Evolutionary conservation across 2,888 invertebrate genomes (phyloP).

Genomic region (Suillia variegata): DNA sequence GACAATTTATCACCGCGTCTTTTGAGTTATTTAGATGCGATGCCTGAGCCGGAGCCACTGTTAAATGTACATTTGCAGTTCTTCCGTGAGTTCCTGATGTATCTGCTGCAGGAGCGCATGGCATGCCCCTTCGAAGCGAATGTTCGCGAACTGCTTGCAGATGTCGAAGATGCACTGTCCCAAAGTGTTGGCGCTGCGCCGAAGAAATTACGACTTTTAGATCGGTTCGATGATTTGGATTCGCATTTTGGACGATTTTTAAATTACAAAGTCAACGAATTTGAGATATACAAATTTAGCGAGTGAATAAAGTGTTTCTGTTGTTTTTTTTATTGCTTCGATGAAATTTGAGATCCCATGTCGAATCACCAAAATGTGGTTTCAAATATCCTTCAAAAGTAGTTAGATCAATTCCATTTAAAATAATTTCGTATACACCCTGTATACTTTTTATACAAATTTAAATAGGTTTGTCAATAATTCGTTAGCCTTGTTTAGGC

Average conservation of each 20-base stretch:
- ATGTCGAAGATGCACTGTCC: constrained; percentile 17
- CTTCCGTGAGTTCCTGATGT: constrained; percentile 27
- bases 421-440: no score
- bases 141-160: not conserved
- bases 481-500: no score
- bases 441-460: no score
- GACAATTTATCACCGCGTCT: constrained; percentile 25
- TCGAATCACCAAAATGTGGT: no score
- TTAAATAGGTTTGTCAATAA: no score
- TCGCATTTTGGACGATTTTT: constrained; percentile 31
- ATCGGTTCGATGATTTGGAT: constrained; percentile 30
- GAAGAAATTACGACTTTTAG: constrained; percentile 20
- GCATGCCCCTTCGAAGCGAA: constrained; percentile 8
- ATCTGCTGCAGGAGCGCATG: constrained; percentile 18
- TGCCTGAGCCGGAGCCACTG: constrained; percentile 14
- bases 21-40: constrained; percentile 18
- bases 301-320: not conserved
- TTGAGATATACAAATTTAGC: constrained; percentile 32
- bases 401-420: no score
- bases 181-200: not conserved
- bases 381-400: no score
- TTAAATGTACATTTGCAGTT: constrained; percentile 30
- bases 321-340: no score
- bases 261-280: constrained; percentile 28
- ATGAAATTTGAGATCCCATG: no score